A percentile compares a stretch with the other conserved stretches of the same genome.
Evolutionary conservation across 2,113 vertebrate species (phyloP).

Genomic region (Condylura cristata): DNA sequence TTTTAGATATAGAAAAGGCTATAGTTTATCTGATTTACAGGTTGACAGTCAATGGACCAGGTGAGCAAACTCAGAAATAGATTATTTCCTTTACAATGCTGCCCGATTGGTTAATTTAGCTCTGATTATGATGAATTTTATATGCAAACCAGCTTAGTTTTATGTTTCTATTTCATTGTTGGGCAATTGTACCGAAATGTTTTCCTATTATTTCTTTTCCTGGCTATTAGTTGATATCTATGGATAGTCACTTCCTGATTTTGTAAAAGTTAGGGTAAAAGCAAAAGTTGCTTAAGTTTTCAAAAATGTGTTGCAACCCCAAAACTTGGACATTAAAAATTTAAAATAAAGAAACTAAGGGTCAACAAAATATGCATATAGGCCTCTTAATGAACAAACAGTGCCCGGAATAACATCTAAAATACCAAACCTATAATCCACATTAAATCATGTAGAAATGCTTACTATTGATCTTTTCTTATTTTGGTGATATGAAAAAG

Average conservation of each 20-base stretch:
- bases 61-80: neutral
- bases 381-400: constrained; percentile 43
- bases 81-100: neutral
- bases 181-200: neutral
- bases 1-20: neutral
- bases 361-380: constrained; percentile 33
- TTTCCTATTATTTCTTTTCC: constrained; percentile 5
- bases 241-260: neutral
- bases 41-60: neutral
- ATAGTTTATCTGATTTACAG: neutral
- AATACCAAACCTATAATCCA: constrained; percentile 1
- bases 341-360: constrained; percentile 33
- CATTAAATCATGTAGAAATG: constrained; percentile 36
- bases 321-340: constrained; percentile 49
- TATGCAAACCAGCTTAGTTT: neutral
- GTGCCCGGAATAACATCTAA: constrained; percentile 35
- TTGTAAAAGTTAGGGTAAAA: neutral
- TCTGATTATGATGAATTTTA: neutral
- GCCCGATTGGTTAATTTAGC: neutral
- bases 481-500: constrained; percentile 6
- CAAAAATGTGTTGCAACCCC: neutral
- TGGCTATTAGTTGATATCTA: neutral
- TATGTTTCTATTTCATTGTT: neutral
- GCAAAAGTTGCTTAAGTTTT: neutral
- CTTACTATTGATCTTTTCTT: neutral